phyloP scores from a whole-genome alignment of 2,797 vertebrate genomes.

The Danio choprae region DNA sequence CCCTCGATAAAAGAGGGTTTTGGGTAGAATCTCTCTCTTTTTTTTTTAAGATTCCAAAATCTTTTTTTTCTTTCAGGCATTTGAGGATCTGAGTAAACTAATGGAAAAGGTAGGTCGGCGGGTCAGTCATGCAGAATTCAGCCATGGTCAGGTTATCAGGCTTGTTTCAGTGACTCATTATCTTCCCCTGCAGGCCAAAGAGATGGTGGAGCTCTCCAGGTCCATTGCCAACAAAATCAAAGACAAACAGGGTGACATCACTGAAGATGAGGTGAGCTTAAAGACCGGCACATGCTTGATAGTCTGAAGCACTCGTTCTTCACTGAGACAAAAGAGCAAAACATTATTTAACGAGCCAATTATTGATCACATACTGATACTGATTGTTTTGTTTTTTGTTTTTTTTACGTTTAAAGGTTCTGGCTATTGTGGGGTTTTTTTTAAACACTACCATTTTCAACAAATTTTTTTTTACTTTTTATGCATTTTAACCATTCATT shows the following conservation, averaged over 20 bases:
- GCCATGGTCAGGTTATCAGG: neutral
- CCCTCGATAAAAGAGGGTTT: neutral
- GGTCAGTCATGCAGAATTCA: neutral
- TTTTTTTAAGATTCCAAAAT: slow-evolving; percentile 9
- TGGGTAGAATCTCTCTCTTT: slow-evolving; percentile 15
- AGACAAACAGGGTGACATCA: slow-evolving; percentile 98
- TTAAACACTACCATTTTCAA: too few species aligned
- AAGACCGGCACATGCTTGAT: neutral
- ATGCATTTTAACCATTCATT: too few species aligned
- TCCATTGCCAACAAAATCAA: slow-evolving; percentile 98
- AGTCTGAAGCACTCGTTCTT: neutral
- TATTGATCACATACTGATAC: neutral
- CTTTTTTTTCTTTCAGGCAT: slow-evolving; percentile 84
- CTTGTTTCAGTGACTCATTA: neutral
- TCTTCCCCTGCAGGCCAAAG: slow-evolving; percentile 86
- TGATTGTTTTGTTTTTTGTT: too few species aligned
- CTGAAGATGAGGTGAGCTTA: slow-evolving; percentile 92
- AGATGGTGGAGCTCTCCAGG: slow-evolving; percentile 98
- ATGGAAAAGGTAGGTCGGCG: slow-evolving; percentile 89
- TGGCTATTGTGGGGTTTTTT: too few species aligned
- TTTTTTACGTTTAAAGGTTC: too few species aligned
- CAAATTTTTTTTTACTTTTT: too few species aligned
- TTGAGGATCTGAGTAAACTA: slow-evolving; percentile 97
- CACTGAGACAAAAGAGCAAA: neutral
- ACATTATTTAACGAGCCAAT: neutral